These are phyloP conservation scores for Neodiprion pinetum DNA, from an alignment of 1,140 invertebrate genomes.

Conservation along the genomic window DNA sequence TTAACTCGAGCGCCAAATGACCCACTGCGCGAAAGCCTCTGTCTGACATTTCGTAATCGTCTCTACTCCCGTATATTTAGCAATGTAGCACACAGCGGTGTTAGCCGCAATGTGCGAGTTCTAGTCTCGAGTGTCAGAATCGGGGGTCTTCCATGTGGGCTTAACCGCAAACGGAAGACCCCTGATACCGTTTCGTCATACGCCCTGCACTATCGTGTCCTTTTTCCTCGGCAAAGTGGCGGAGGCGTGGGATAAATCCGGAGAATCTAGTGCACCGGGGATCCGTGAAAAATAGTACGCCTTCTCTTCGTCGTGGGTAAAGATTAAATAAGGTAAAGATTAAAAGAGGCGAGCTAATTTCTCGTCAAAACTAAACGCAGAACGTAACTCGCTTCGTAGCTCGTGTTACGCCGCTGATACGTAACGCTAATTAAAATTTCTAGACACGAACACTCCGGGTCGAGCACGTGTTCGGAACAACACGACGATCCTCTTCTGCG, in stretches of 20 bases:
- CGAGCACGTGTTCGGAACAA: neutral
- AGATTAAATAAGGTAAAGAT: no score
- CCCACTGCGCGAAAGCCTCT: constrained; percentile 30
- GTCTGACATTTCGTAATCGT: constrained; percentile 43
- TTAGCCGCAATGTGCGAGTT: neutral
- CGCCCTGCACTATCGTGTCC: neutral
- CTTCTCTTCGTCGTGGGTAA: no score
- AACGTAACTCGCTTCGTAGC: no score
- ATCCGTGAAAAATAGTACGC: neutral
- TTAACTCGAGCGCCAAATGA: constrained; percentile 29
- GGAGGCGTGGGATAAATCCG: neutral
- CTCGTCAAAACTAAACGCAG: no score
- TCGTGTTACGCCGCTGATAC: neutral
- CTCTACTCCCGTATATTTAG: constrained; percentile 36
- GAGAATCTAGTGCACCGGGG: neutral
- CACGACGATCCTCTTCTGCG: neutral
- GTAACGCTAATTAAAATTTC: constrained; percentile 6
- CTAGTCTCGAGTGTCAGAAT: neutral
- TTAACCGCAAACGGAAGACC: neutral
- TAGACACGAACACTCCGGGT: neutral
- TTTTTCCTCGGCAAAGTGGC: no score
- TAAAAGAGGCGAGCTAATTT: no score
- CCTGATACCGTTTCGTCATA: neutral
- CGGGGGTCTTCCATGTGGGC: neutral
- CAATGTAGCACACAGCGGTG: constrained; percentile 18